Base-by-base conservation (phyloP, 2,113 vertebrate species). In the Brachypteracias leptosomus region DNA sequence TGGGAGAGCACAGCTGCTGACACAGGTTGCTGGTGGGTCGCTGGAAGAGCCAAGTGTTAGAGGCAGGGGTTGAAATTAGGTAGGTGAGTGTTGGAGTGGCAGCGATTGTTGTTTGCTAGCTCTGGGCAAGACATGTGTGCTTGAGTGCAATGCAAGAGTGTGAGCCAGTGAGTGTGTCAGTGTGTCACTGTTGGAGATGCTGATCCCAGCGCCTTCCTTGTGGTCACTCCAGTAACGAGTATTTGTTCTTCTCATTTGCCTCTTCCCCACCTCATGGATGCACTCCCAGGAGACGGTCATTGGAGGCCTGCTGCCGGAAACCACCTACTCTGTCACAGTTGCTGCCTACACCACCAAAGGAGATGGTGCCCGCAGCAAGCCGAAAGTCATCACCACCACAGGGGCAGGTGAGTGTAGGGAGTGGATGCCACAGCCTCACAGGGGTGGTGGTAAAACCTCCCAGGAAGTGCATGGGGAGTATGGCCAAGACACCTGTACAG, bases 281-380 rank as follows among this genome's bases (percentile, higher is more conserved):
- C 0, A 0, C 77, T 85, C 91, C 82, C 97, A 99, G 99, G 99
- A 99, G 92, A 98, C 98, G 21, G 93, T 98, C 70, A 98, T 99
- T 82, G 98, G 98, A 15, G 98, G 98, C 78, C 98, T 99, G 83
- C 98, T 98, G 51, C 98, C 99, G 1, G 99, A 99, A 97, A 99
- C 99, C 12, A 99, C 98, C 81, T 99, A 99, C 96, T 99, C 99
- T 0, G 85, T 99, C 82, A 99, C 99, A 5, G 98, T 99, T 2
- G 99, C 99, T 22, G 99, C 99, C 3, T 99, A 99, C 54, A 99
- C 99, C 85, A 99, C 99, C 87, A 99, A 99, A 79, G 99, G 99
- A 25, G 99, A 99, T 19, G 99, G 99, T 72, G 99, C 99, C 77
- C 98, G 98, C 83, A 99, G 99, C 98, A 99, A 99, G 84, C 98